Base-by-base conservation (phyloP, 2,888 invertebrate genomes). In the Andrena minutula region DNA sequence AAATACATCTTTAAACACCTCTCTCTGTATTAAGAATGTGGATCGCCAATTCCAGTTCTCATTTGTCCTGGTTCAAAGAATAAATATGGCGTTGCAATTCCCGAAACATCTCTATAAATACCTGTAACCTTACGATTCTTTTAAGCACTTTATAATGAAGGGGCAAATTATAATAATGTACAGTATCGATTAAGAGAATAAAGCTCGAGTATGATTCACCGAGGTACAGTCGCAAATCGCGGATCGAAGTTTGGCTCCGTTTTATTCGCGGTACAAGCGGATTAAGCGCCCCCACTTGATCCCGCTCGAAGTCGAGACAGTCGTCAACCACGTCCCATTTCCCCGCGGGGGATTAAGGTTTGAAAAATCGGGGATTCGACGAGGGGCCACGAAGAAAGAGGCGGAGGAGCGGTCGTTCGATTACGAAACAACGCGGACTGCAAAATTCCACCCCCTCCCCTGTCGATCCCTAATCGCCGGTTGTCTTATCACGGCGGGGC, bases 361-460 rank as follows among this genome's bases (percentile, higher is more conserved):
- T 26, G 58, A 71, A 79, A 75, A 79, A 68, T 80, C 68, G 66
- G 10, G 16, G 23, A 81, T 68, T 73, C 78, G 74, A 82, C 71
- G 61, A 56, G 69, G 35, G 49, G 41, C 41, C 41, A 12, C 41
- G 12, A 41, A 41, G 12, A 12, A 41, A 12, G 41, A 41, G 35
- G 32, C 16, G 56, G 26, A 10, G 66, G 60, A 28, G 28, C 23
- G 20, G 53, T 12, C 23, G 53, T 47, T 69, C 76, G 71, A 77
- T 75, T 74, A 66, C 66, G 73, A 80, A 74, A 81, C 56, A 73
- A 41, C 47, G 68, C 12, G 64, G 49, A 51, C 51, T 30, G 64
- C 35, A 35, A 65, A 69, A 61, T 26, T 65, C 35, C 26, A 35
- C 28, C 51, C 64, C 65, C 35, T 10, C 61, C 53, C 10, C 10